Base-by-base conservation (phyloP, 2,888 invertebrate genomes). In the Ectropis crepuscularia region DNA sequence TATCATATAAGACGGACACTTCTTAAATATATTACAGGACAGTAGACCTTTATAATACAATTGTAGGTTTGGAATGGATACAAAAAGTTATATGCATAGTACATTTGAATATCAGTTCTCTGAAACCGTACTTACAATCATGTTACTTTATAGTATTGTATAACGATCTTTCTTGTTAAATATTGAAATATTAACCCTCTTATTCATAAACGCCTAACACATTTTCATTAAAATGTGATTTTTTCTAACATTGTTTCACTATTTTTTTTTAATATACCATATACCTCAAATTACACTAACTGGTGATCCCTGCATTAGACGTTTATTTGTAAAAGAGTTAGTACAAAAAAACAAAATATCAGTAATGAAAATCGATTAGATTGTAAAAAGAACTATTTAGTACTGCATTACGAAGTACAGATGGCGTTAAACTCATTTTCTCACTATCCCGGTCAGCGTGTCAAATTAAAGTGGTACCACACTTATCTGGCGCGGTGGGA, bases 1-100 rank as follows among this genome's bases (percentile, higher is more conserved):
- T 89, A 89, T 28, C 67, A 78, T 84, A 88, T 78, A 89, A 90
- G 91, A 91, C 90, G 90, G 91, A 90, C 89, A 90, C 81, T 83
- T 74, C 87, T 88, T 89, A 81, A 79, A 77, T 78, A 83, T 63
- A 57, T 70, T 79, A 88, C 81, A 89, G 86, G 89, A 89, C 89
- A 84, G 82, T 88, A 90, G 85, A 89, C 85, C 86, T 82, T 83
- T 91, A 91, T 88, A 80, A 83, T 88, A 90, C 85, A 88, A 83
- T 84, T 86, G 76, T 75, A 75, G 71, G 81, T 76, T 81, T 89
- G 89, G 91, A 92, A 92, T 92, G 91, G 85, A 88, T 92, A 90
- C 82, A 92, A 91, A 88, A 89, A 73, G 67, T 65, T 78, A 66
- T 78, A 73, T 73, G 49, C 73, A 79, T 62, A 73, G 72, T 75